Base-by-base conservation (phyloP, 1,140 invertebrate genomes). In the Drosophila sechellia region DNA sequence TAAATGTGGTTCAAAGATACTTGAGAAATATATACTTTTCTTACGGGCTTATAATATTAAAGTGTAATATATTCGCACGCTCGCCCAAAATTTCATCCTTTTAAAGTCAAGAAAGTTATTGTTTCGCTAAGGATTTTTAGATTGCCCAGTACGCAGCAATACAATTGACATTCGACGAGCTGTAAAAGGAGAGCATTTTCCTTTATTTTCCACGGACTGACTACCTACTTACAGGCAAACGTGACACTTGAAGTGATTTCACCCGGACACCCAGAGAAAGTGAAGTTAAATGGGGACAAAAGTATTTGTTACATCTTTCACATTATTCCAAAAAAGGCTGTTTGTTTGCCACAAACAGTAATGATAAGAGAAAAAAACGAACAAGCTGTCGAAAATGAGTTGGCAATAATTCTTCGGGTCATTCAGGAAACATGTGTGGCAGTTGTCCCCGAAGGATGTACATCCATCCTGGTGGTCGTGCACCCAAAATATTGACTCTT, bases 391-490 rank as follows among this genome's bases (percentile, higher is more conserved):
- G 15, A 58, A 50, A 73, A 42, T 73, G 69, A 73, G 68, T 73
- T 73, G 70, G 70, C 70, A 54, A 73, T 73, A 73, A 73, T 73
- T 73, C 56, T 73, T 37, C 20, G 42, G 70, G 49, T 53, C 68
- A 73, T 73, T 73, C 70, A 72, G 56, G 49, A 73, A 73, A 73
- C 70, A 73, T 73, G 69, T 73, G 70, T 73, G 70, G 55, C 69
- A 20, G 68, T 48, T 40, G 57, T 49, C 27, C 42, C 31, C n/a
- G 42, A 39, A 73, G 56, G 50, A 70, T 69, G 37, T 37, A n/a
- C 22, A 17, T 25, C 70, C 27, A 72, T 53, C 70, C 40, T 73
- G 70, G 70, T 73, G 70, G 70, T 73, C 70, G 68, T 61, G 69
- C 35, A 54, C 56, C 69, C 69, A 73, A 73, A 63, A 73, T 61